Percentiles rank a stretch among this genome's conserved stretches.
These are phyloP conservation scores for Ptilonorhynchus violaceus DNA, from an alignment of 2,113 vertebrate species.

Conservation along the genomic window DNA sequence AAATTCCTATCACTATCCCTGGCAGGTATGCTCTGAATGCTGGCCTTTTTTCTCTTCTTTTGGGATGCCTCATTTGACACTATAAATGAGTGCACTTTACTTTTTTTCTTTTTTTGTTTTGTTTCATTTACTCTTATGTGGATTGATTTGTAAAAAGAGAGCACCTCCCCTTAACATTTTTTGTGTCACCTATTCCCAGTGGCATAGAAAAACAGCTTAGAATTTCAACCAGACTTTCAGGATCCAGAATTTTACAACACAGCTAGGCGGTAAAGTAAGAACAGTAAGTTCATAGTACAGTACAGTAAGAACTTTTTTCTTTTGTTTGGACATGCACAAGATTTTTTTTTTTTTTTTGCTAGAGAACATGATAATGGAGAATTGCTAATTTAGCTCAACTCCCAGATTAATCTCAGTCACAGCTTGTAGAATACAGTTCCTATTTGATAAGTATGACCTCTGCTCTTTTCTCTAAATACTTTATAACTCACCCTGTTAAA, in stretches of 20 bases:
- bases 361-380: background rate
- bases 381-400: background rate
- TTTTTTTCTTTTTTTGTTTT: background rate
- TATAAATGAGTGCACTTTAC: background rate
- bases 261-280: background rate
- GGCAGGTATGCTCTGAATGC: background rate
- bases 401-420: background rate
- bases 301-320: background rate
- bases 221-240: background rate
- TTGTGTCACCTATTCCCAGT: background rate
- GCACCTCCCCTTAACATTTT: rapidly evolving
- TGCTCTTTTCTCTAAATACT: background rate
- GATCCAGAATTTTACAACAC: background rate
- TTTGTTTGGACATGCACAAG: background rate
- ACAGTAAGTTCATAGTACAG: no score
- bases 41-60: background rate
- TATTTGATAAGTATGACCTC: background rate
- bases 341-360: background rate
- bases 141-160: background rate
- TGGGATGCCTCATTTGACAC: background rate
- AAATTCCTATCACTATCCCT: background rate
- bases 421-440: background rate
- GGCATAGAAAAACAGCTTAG: background rate
- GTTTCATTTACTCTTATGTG: background rate
- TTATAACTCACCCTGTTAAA: background rate